Evolutionary conservation across 2,113 vertebrate genomes (phyloP).

Genomic region (Aegypius monachus): DNA sequence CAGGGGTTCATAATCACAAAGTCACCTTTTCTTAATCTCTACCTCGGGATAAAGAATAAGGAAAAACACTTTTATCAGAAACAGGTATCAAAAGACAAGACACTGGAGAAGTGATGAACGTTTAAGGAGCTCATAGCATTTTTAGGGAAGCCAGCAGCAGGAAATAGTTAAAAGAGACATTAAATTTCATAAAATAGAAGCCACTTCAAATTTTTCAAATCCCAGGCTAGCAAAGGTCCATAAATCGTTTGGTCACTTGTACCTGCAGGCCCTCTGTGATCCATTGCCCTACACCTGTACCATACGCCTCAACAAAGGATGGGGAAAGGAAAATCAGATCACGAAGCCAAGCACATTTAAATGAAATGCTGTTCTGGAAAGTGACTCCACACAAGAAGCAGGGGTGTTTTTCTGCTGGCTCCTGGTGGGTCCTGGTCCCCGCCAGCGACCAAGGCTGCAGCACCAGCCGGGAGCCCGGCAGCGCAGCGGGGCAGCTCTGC

Average conservation of each 20-base stretch:
- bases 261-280: background rate
- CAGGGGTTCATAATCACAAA: background rate
- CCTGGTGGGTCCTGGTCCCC: background rate
- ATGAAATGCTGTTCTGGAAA: background rate
- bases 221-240: background rate
- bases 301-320: background rate
- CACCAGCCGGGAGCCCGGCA: rapidly evolving
- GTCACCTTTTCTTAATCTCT: background rate
- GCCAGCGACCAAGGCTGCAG: background rate
- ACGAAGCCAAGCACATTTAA: rapidly evolving
- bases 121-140: background rate
- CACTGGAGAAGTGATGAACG: background rate
- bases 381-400: background rate
- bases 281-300: background rate
- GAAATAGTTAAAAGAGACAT: background rate
- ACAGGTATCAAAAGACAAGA: background rate
- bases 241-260: background rate
- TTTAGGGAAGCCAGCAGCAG: background rate
- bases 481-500: rapidly evolving
- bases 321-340: background rate
- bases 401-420: background rate
- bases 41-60: background rate
- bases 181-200: background rate
- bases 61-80: slow-evolving; percentile 6
- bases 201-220: background rate